Conservation (phyloP, 2,797 vertebrate genomes). For the Acrossocheilus fasciatus region DNA sequence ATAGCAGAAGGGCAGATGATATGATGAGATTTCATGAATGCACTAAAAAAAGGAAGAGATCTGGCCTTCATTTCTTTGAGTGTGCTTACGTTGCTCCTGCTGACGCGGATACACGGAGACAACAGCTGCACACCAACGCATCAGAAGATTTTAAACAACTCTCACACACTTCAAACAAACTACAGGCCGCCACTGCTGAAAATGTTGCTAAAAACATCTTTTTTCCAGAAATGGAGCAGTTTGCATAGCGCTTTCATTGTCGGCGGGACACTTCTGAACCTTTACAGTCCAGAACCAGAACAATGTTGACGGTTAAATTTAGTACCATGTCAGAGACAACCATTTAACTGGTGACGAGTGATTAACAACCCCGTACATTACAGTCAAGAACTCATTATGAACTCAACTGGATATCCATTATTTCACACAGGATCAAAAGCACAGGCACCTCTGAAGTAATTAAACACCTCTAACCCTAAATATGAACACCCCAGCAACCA, state of each 20-base stretch:
- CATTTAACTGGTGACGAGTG: slow-evolving; percentile 19
- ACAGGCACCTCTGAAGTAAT: neutral
- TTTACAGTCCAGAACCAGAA: neutral
- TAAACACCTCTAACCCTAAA: slow-evolving; percentile 48
- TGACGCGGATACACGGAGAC: neutral
- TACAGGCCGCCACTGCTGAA: neutral
- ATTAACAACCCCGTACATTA: slow-evolving; percentile 27
- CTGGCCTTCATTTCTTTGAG: neutral
- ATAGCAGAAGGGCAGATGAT: neutral
- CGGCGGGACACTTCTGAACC: neutral
- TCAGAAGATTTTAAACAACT: slow-evolving; percentile 18
- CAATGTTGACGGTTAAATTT: neutral
- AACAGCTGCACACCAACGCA: neutral
- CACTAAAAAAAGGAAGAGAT: neutral
- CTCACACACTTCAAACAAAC: neutral
- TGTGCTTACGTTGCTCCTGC: neutral
- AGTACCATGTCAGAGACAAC: neutral
- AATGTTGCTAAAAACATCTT: neutral
- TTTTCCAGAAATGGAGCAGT: neutral
- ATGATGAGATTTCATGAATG: neutral
- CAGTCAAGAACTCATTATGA: neutral
- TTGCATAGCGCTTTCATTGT: neutral
- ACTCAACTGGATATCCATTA: slow-evolving; percentile 63
- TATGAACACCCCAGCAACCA: neutral
- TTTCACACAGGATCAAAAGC: slow-evolving; percentile 46